Conservation (phyloP, 1,140 invertebrate genomes). For the Drosophila lacteicornis region DNA sequence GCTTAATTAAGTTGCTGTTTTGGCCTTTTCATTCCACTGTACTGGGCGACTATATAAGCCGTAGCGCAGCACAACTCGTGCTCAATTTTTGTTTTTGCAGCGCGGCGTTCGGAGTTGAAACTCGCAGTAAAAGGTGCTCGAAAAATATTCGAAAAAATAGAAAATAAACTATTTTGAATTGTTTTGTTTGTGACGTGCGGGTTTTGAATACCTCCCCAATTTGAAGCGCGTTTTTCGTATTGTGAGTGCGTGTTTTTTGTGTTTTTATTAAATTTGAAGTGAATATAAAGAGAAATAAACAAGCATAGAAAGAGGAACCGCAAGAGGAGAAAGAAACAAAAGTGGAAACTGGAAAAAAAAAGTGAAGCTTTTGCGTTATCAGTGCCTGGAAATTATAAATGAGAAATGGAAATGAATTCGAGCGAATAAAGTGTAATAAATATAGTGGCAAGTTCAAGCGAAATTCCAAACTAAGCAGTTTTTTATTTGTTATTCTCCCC, state of each 20-base stretch:
- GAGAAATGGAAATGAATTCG: constrained; percentile 12
- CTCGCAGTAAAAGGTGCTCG: not conserved
- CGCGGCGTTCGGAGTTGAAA: constrained; percentile 14
- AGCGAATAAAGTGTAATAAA: constrained; percentile 13
- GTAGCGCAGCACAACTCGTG: constrained; percentile 5
- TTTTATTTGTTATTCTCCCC: constrained; percentile 20
- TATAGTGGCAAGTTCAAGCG: constrained; percentile 18
- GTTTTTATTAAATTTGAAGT: constrained; percentile 25
- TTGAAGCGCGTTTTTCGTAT: not conserved
- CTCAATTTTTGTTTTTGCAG: constrained; percentile 22
- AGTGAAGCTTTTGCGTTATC: constrained; percentile 43
- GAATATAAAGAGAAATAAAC: constrained; percentile 37
- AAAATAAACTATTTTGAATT: constrained; percentile 20
- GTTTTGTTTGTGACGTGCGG: not conserved
- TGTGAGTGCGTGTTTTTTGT: constrained; percentile 9
- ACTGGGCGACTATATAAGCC: constrained; percentile 13
- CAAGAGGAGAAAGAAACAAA: constrained; percentile 19
- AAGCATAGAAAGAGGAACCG: constrained; percentile 19
- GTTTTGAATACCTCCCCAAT: not conserved
- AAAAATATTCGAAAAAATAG: constrained; percentile 4
- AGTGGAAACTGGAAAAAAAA: constrained; percentile 2
- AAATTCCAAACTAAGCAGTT: constrained; percentile 20
- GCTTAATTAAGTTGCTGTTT: not conserved
- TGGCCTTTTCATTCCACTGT: not conserved
- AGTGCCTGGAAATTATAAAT: constrained; percentile 13